These are phyloP conservation scores for Pangasius krempfi DNA, from an alignment of 2,797 vertebrate species.

Conservation along the genomic window DNA sequence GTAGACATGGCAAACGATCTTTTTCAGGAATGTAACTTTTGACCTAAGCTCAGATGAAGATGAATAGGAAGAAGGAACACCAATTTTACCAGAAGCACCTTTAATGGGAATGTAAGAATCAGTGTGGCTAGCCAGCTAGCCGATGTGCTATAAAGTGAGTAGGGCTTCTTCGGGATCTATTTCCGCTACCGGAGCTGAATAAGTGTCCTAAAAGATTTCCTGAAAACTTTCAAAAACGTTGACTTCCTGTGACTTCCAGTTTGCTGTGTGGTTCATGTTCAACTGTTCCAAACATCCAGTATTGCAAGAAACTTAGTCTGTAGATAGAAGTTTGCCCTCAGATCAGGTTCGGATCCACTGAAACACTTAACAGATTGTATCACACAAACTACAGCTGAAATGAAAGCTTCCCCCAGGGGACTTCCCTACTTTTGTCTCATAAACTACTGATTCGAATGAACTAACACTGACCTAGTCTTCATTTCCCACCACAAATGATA, in stretches of 20 bases:
- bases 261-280: not conserved
- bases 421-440: slow-evolving; percentile 8
- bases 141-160: not conserved
- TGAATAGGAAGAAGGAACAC: not conserved
- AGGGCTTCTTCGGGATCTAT: not conserved
- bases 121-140: not conserved
- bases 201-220: not conserved
- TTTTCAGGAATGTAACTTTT: not conserved
- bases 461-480: not conserved
- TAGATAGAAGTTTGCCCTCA: not conserved
- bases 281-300: not conserved
- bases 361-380: slow-evolving; percentile 6
- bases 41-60: not conserved
- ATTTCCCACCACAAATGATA: not conserved
- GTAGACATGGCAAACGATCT: not conserved
- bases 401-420: not conserved
- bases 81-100: not conserved
- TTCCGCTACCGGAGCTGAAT: not conserved
- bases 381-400: not conserved
- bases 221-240: not conserved
- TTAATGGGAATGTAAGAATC: not conserved
- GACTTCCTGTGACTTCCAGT: too few relatives aligned
- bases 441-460: not conserved
- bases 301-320: not conserved
- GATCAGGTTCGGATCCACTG: not conserved